A percentile compares a stretch with the other conserved stretches of the same genome.
Evolutionary conservation across 2,113 vertebrate species (phyloP).

Genomic region (Trematocara nigrifrons): DNA sequence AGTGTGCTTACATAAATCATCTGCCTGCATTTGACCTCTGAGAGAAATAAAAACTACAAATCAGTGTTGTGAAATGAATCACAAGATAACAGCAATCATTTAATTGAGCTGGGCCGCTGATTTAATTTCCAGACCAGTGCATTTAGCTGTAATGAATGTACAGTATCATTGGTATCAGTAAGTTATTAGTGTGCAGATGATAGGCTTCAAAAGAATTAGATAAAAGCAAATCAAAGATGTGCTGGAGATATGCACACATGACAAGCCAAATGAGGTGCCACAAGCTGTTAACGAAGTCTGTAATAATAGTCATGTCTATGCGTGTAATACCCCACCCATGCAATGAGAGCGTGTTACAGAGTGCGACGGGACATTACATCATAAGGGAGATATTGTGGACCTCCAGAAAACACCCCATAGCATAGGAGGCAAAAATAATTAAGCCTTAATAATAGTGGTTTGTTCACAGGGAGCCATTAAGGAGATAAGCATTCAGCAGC

Average conservation of each 20-base stretch:
- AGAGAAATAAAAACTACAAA: not conserved
- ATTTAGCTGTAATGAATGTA: constrained; percentile 14
- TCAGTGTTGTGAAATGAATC: constrained; percentile 15
- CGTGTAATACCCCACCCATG: not conserved
- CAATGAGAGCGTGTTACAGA: not conserved
- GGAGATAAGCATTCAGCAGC: constrained; percentile 46
- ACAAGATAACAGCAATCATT: not conserved
- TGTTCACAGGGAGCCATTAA: constrained; percentile 31
- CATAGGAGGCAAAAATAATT: constrained; percentile 26
- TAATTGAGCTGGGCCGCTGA: not conserved
- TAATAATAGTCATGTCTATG: not conserved
- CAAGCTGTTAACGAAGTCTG: not conserved
- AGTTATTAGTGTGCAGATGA: not conserved
- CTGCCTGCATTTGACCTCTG: not conserved
- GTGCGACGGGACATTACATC: not conserved
- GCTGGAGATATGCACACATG: not conserved
- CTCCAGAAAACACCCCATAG: not conserved
- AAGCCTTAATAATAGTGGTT: constrained; percentile 13
- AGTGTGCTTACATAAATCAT: not conserved
- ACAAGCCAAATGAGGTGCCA: not conserved
- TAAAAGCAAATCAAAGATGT: not conserved
- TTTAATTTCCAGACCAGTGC: constrained; percentile 4
- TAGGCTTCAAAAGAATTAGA: not conserved
- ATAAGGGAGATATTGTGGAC: not conserved
- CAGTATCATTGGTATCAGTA: constrained; percentile 9